Base-by-base conservation (phyloP, 2,113 vertebrate genomes). In the Isichthys henryi region DNA sequence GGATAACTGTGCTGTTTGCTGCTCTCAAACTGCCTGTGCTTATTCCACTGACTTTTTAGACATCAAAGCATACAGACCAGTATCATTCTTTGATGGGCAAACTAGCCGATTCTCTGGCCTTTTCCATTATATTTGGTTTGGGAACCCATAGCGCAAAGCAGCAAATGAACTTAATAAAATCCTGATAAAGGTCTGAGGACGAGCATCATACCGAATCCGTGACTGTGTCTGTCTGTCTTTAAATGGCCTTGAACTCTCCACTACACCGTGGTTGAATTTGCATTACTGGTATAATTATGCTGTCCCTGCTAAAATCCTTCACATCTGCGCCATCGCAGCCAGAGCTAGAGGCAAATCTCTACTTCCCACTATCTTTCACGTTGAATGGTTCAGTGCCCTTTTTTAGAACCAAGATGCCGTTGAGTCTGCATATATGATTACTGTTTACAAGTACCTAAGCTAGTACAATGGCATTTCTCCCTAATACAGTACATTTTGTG, bases 401-500 rank as follows among this genome's bases (percentile, higher is more conserved):
- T 70, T 31, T 39, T 43, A 43, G 74, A 80, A 13, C 74, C 35
- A 39, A 43, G 74, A 80, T 43, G 74, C 35, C 74, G 43, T 43
- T 43, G 2, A 39, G 15, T 80, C 35, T 80, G 35, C 15, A 80
- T 80, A 80, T 80, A 35, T 43, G 6, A 43, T 80, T 80, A 43
- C 35, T 43, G 35, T 80, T 80, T 80, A 80, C 35, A 43, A 39
- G 35, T 43, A 80, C 15, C 35, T 39, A 6, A 80, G 13, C 35
- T 80, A 19, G 74, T 80, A 80, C 74, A 80, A 80, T 19, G 5
- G 48, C 48, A 84, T 89, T 88, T 31, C 23, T 89, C 39, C 46
- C 50, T 52, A 91, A 62, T 70, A 49, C 43, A 88, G 46, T 89
- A 56, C 58, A 50, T 89, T 91, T 83, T 90, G 39, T 88, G 83